These are phyloP conservation scores for Tachyglossus aculeatus DNA, from an alignment of 2,797 vertebrate genomes.

Conservation along the genomic window DNA sequence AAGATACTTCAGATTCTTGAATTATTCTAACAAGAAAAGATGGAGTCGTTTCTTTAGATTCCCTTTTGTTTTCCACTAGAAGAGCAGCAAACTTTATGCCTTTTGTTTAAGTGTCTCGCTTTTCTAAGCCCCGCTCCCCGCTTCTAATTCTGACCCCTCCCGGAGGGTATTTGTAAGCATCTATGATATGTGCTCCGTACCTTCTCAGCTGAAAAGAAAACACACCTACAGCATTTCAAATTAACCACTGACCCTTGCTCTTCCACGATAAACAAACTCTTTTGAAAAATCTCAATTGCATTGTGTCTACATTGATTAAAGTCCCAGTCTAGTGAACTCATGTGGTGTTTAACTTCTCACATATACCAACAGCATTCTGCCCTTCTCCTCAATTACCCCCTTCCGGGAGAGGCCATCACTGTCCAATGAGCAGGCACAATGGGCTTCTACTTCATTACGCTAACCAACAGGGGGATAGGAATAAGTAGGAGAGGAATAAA, in stretches of 20 bases:
- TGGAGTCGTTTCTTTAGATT: not conserved
- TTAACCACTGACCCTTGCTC: conserved; percentile 77
- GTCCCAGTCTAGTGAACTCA: conserved; percentile 80
- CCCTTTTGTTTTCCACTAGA: not conserved
- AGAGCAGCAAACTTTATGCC: conserved; percentile 12
- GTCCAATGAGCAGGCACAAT: conserved; percentile 89
- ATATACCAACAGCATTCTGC: conserved; percentile 79
- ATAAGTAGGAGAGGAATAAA: conserved; percentile 86
- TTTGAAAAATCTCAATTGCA: conserved; percentile 76
- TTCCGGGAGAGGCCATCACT: conserved; percentile 72
- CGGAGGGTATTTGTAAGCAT: conserved; percentile 61
- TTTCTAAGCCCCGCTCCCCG: conserved; percentile 13
- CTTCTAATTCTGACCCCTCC: conserved; percentile 45
- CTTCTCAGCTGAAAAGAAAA: conserved; percentile 62
- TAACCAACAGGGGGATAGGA: conserved; percentile 81
- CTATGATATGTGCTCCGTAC: conserved; percentile 30
- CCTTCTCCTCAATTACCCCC: conserved; percentile 96
- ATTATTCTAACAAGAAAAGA: too few relatives aligned
- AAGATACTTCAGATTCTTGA: too few relatives aligned
- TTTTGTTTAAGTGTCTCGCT: conserved; percentile 4
- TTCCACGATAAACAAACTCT: conserved; percentile 74
- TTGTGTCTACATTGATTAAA: conserved; percentile 84
- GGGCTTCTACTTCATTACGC: conserved; percentile 93
- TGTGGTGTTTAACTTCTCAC: conserved; percentile 82
- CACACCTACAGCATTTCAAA: conserved; percentile 71